phyloP scores from a whole-genome alignment of 2,113 vertebrate species.

The Ciconia stormi region DNA sequence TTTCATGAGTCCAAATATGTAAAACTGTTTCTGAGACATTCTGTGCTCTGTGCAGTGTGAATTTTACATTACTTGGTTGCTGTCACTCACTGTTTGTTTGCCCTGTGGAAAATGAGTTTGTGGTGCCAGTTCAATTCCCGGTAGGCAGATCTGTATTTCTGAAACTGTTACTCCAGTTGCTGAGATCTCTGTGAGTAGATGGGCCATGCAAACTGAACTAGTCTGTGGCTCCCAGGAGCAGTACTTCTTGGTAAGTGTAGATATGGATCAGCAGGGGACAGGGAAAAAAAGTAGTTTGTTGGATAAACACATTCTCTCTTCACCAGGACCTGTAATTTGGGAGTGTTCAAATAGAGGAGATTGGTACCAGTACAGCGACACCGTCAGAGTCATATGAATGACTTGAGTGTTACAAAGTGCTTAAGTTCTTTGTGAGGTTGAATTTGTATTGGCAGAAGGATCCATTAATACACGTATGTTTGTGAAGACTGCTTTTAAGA shows the following conservation, averaged over 20 bases:
- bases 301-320: not conserved
- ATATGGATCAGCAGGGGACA: not conserved
- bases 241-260: not conserved
- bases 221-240: not conserved
- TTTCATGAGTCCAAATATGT: not conserved
- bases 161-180: not conserved
- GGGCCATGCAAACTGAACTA: not conserved
- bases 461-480: not conserved
- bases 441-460: not conserved
- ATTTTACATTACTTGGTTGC: not conserved
- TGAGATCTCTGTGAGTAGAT: not conserved
- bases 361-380: not conserved
- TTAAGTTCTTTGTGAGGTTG: not conserved
- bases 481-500: not conserved
- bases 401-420: not conserved
- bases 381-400: not conserved
- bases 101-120: not conserved
- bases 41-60: not conserved
- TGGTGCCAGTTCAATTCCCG: not conserved
- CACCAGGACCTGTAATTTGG: not conserved
- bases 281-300: not conserved
- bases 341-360: not conserved
- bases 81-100: not conserved
- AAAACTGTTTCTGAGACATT: not conserved
- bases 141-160: not conserved